phyloP scores from a whole-genome alignment of 2,888 invertebrate species.

The Mimas tiliae region DNA sequence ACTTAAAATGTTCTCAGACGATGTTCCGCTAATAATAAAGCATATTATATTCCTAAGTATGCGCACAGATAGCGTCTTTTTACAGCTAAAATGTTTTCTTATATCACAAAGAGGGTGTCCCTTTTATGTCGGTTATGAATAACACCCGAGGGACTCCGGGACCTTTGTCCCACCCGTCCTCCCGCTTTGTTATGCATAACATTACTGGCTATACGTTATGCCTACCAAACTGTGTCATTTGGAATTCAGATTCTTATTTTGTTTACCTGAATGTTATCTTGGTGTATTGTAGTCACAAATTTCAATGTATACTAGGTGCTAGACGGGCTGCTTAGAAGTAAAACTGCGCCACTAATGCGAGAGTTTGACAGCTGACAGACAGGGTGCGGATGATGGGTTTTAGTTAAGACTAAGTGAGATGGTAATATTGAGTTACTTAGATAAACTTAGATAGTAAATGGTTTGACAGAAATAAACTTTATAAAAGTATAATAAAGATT shows the following conservation, averaged over 20 bases:
- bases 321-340: too few species aligned
- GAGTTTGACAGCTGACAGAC: too few species aligned
- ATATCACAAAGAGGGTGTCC: conserved; percentile 51
- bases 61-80: conserved; percentile 33
- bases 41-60: conserved; percentile 54
- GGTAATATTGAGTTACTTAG: too few species aligned
- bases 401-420: too few species aligned
- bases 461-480: too few species aligned
- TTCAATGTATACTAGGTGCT: too few species aligned
- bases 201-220: conserved; percentile 25
- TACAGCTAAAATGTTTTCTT: conserved; percentile 54
- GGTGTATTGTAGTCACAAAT: not conserved
- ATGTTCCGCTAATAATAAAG: conserved; percentile 9
- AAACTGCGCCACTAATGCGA: too few species aligned
- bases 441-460: too few species aligned
- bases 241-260: conserved; percentile 14
- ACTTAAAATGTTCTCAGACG: not conserved
- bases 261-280: conserved; percentile 8
- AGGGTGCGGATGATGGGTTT: too few species aligned
- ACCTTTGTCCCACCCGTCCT: conserved; percentile 37
- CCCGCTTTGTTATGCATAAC: conserved; percentile 34
- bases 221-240: conserved; percentile 11
- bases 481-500: too few species aligned
- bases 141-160: conserved; percentile 51
- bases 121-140: conserved; percentile 71